Percentiles rank a stretch among this genome's conserved stretches.
Evolutionary conservation across 2,113 vertebrate genomes (phyloP).

Genomic region (Anolis sagrei): DNA sequence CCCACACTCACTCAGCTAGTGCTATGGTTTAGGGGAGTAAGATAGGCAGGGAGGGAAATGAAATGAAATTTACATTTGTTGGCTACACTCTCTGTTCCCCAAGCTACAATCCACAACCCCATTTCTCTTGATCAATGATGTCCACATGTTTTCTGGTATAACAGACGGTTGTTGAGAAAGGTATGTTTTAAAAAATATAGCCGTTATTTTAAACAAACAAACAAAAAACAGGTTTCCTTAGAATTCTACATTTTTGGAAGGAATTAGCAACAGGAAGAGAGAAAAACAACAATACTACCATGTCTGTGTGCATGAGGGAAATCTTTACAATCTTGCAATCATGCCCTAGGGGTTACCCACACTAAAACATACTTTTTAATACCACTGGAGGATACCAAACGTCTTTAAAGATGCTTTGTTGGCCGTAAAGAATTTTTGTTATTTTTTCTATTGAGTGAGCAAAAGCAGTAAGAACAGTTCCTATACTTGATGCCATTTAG

Average conservation of each 20-base stretch:
- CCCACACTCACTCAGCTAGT: not conserved
- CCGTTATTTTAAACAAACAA: conserved; percentile 40
- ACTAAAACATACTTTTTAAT: conserved; percentile 25
- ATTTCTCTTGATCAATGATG: not conserved
- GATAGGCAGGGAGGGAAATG: not conserved
- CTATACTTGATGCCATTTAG: conserved; percentile 62
- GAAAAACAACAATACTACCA: not conserved
- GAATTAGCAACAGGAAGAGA: not conserved
- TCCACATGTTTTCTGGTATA: conserved; percentile 12
- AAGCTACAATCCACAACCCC: not conserved
- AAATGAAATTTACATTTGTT: not conserved
- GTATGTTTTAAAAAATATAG: conserved; percentile 56
- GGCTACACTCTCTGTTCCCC: not conserved
- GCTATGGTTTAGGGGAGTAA: not conserved
- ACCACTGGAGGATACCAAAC: conserved; percentile 39
- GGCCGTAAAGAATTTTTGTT: conserved; percentile 56
- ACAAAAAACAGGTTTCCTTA: conserved; percentile 14
- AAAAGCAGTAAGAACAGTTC: conserved; percentile 59
- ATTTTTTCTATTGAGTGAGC: conserved; percentile 63
- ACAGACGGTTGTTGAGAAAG: conserved; percentile 15
- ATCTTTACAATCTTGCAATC: conserved; percentile 31
- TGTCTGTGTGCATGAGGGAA: too few relatives aligned
- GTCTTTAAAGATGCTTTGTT: conserved; percentile 55
- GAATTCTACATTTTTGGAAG: conserved; percentile 28
- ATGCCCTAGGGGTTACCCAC: conserved; percentile 19